Conservation (phyloP, 1,140 invertebrate genomes). For the Papilio dardanus region DNA sequence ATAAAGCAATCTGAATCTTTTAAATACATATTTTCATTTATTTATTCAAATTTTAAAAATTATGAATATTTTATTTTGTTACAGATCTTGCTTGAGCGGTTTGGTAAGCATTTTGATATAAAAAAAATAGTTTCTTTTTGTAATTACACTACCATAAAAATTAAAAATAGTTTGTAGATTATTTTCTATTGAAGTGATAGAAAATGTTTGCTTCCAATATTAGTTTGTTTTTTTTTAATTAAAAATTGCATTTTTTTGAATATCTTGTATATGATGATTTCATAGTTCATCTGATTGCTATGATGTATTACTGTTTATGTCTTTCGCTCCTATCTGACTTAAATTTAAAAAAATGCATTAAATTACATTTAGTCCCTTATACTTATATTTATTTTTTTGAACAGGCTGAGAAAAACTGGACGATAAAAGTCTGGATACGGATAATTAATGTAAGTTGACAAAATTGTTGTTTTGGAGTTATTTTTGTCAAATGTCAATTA, state of each 20-base stretch:
- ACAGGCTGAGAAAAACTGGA: not conserved
- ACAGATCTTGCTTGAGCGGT: conserved; percentile 37
- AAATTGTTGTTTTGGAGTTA: too few species aligned
- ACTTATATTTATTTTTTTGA: not conserved
- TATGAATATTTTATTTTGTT: conserved; percentile 37
- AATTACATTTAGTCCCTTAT: not conserved
- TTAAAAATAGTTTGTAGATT: too few species aligned
- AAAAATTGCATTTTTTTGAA: not conserved
- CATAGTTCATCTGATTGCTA: conserved; percentile 61
- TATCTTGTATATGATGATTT: conserved; percentile 47
- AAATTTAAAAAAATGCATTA: not conserved
- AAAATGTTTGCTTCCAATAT: too few species aligned
- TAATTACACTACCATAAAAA: too few species aligned
- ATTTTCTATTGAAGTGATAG: not conserved
- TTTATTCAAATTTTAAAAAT: not conserved
- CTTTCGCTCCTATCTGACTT: conserved; percentile 65
- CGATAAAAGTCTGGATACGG: not conserved
- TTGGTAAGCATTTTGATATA: conserved; percentile 8
- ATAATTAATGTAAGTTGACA: conserved; percentile 3
- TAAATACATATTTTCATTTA: conserved; percentile 33
- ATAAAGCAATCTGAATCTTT: conserved; percentile 54
- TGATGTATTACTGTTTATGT: conserved; percentile 54
- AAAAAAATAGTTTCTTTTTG: too few species aligned
- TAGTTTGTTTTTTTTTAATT: too few species aligned
- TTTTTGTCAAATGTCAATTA: too few species aligned